phyloP scores from a whole-genome alignment of 2,113 vertebrate species.

The Amblyopsis rosae region DNA sequence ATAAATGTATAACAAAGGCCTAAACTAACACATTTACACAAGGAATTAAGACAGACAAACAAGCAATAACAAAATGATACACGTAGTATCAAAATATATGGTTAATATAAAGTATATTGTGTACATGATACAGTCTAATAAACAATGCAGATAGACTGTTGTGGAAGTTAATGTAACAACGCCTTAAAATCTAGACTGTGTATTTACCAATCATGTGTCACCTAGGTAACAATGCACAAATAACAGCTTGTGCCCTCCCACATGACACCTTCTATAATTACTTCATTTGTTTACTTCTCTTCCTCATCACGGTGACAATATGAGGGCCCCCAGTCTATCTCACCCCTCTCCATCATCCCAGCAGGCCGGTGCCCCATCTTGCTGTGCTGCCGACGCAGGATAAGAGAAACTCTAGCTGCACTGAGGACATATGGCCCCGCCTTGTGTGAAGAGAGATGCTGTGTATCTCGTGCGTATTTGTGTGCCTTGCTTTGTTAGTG shows the following conservation, averaged over 20 bases:
- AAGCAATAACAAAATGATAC: too few relatives aligned
- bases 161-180: too few relatives aligned
- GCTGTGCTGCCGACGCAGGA: slow-evolving; percentile 47
- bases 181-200: too few relatives aligned
- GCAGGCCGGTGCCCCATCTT: slow-evolving; percentile 22
- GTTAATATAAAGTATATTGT: too few relatives aligned
- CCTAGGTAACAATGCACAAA: too few relatives aligned
- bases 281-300: slow-evolving; percentile 37
- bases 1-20: too few relatives aligned
- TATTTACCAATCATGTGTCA: too few relatives aligned
- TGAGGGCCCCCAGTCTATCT: slow-evolving; percentile 48
- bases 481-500: not conserved
- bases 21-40: not conserved
- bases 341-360: slow-evolving; percentile 29
- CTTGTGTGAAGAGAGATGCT: not conserved
- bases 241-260: too few relatives aligned
- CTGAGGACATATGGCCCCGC: slow-evolving; percentile 43
- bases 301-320: slow-evolving; percentile 50
- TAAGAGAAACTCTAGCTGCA: slow-evolving; percentile 50
- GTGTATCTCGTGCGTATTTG: not conserved
- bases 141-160: too few relatives aligned
- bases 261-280: slow-evolving; percentile 31
- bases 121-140: too few relatives aligned
- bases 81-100: too few relatives aligned
- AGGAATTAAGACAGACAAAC: too few relatives aligned